Evolutionary conservation across 2,888 invertebrate genomes (phyloP), one percentile per base, ranked within the genome.

Genomic region (Hydrotaea cyrtoneurina): DNA sequence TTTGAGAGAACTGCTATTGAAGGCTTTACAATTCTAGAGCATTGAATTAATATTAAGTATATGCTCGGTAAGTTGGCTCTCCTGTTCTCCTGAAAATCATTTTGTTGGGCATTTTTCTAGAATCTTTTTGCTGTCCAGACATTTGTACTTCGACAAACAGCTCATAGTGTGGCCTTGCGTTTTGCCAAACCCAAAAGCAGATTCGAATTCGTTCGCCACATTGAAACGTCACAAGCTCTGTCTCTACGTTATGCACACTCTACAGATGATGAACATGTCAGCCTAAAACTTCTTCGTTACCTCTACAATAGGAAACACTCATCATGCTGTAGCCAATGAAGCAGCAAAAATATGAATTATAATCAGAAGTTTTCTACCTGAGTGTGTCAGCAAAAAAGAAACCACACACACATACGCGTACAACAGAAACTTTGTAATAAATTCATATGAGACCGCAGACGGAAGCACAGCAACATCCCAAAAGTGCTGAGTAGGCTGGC

Each of bases 211-310:
- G n/a, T n/a, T n/a, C n/a, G n/a, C n/a, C n/a, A n/a, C n/a, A n/a
- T n/a, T n/a, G n/a, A n/a, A n/a, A n/a, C n/a, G n/a, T n/a, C n/a
- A n/a, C n/a, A n/a, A n/a, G n/a, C n/a, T n/a, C n/a, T n/a, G 2
- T 50, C 50, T 50, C n/a, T 50, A 5, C 50, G 1, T 50, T 50
- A 0, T 50, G n/a, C 50, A n/a, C 11, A 39, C n/a, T n/a, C n/a
- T n/a, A n/a, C 50, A 50, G 50, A 7, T 50, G 50, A 50, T 50
- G 50, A 50, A 50, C n/a, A 50, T 50, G 50, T 50, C 50, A 50
- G 50, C 50, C 13, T 50, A 50, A 43, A 50, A 50, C n/a, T 50
- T 15, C 50, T n/a, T 50, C n/a, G n/a, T 13, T 43, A 43, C 43
- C 7, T n/a, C n/a, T 11, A n/a, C n/a, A 50, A 50, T 50, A n/a